phyloP scores from a whole-genome alignment of 2,797 vertebrate genomes.

The Buceros bicornis region DNA sequence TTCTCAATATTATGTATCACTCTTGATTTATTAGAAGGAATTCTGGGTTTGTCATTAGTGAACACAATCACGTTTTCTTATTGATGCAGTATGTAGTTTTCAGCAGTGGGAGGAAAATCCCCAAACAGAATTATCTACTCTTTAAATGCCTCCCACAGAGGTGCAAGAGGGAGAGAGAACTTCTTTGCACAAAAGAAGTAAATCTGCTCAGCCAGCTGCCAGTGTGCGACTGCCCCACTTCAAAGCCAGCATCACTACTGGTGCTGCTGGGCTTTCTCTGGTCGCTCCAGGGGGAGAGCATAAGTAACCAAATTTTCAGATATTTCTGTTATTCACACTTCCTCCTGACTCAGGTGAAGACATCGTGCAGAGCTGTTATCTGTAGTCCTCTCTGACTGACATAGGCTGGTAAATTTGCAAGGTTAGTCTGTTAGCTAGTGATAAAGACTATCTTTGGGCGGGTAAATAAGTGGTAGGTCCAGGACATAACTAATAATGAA shows the following conservation, averaged over 20 bases:
- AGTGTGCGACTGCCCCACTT: not conserved
- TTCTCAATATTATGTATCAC: not conserved
- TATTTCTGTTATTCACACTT: constrained; percentile 54
- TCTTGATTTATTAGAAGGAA: not conserved
- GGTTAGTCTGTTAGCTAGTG: constrained; percentile 58
- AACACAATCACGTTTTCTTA: not conserved
- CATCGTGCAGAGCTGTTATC: constrained; percentile 37
- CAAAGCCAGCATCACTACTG: not conserved
- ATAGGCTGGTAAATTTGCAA: constrained; percentile 46
- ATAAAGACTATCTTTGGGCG: constrained; percentile 57
- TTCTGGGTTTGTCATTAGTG: not conserved
- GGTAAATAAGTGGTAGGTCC: constrained; percentile 26
- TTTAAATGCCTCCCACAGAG: not conserved
- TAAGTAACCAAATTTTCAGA: constrained; percentile 24
- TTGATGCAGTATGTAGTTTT: not conserved
- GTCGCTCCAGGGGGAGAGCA: not conserved
- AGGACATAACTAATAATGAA: not conserved
- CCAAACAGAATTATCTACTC: not conserved
- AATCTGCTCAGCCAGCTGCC: constrained; percentile 6
- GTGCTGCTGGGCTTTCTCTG: not conserved
- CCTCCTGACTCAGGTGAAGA: constrained; percentile 19
- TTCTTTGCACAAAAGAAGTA: constrained; percentile 18
- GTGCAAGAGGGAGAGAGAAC: not conserved
- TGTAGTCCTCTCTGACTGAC: constrained; percentile 29
- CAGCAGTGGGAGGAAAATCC: not conserved